These are phyloP conservation scores for Abscondita cerata DNA, from an alignment of 2,888 invertebrate genomes.

Conservation along the genomic window DNA sequence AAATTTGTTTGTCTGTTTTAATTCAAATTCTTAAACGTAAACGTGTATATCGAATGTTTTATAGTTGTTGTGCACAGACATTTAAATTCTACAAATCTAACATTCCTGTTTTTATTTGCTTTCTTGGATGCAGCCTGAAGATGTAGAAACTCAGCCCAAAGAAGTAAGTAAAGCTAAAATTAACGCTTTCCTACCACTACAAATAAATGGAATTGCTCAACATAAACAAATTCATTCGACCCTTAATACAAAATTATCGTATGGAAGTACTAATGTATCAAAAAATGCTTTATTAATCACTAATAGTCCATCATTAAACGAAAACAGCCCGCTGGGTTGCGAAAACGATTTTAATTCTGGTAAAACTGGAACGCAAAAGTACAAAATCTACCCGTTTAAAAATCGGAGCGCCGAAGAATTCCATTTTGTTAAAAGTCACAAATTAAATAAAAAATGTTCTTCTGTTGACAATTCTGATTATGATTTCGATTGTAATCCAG, in stretches of 20 bases:
- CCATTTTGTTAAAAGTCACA: constrained; percentile 37
- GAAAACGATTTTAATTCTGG: constrained; percentile 21
- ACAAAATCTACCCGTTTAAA: constrained; percentile 45
- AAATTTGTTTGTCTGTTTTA: too few species aligned
- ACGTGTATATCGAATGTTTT: too few species aligned
- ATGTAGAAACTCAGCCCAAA: constrained; percentile 52
- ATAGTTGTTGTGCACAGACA: too few species aligned
- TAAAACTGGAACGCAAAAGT: constrained; percentile 31
- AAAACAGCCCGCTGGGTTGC: constrained; percentile 21
- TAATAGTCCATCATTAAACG: constrained; percentile 20
- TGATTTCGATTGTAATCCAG: constrained; percentile 46
- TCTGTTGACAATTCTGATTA: constrained; percentile 54
- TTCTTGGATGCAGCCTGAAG: constrained; percentile 56
- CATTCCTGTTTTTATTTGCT: constrained; percentile 42
- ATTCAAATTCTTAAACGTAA: too few species aligned
- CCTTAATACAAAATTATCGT: constrained; percentile 16
- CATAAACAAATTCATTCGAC: constrained; percentile 41
- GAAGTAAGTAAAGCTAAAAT: constrained; percentile 58
- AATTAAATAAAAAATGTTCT: constrained; percentile 42
- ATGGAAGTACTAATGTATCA: constrained; percentile 18
- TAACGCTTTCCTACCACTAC: constrained; percentile 46
- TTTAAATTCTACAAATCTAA: constrained; percentile 30
- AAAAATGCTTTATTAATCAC: constrained; percentile 23
- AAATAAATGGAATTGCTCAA: constrained; percentile 39
- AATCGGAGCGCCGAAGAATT: constrained; percentile 51